Percentiles rank a stretch among this genome's conserved stretches.
phyloP scores from a whole-genome alignment of 2,797 vertebrate species.

The Allochrocebus solatus region DNA sequence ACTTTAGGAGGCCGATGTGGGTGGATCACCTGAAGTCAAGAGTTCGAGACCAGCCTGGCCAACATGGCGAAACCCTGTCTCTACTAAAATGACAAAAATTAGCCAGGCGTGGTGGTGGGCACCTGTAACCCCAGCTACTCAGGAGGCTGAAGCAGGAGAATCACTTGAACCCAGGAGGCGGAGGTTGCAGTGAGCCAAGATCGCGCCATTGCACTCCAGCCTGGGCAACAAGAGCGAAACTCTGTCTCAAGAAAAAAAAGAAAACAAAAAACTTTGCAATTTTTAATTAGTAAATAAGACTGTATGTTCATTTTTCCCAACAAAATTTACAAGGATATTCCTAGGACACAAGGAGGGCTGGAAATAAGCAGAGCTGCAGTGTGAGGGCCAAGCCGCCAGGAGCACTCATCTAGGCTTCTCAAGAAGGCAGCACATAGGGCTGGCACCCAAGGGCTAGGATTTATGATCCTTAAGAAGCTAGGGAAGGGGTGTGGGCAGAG shows the following conservation, averaged over 20 bases:
- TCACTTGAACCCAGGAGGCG: too few relatives aligned
- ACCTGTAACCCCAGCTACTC: neutral
- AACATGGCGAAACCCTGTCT: neutral
- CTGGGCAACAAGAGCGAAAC: neutral
- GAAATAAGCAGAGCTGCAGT: neutral
- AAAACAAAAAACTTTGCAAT: neutral
- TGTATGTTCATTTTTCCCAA: neutral
- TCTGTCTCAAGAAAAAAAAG: neutral
- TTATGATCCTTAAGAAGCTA: neutral
- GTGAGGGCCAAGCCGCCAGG: neutral
- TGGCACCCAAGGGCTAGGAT: too few relatives aligned
- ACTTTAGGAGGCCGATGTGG: neutral
- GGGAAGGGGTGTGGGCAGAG: neutral
- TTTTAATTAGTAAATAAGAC: neutral
- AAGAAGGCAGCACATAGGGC: neutral
- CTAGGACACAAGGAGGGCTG: neutral
- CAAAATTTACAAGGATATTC: neutral
- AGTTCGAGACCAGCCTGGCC: neutral
- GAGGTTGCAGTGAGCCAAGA: too few relatives aligned
- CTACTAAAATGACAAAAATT: neutral
- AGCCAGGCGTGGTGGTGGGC: neutral
- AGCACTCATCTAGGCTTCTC: neutral
- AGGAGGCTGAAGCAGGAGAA: neutral
- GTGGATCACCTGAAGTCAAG: neutral
- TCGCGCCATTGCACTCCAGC: neutral